Conservation (phyloP, 2,797 vertebrate species). For the Lepus townsendii region DNA sequence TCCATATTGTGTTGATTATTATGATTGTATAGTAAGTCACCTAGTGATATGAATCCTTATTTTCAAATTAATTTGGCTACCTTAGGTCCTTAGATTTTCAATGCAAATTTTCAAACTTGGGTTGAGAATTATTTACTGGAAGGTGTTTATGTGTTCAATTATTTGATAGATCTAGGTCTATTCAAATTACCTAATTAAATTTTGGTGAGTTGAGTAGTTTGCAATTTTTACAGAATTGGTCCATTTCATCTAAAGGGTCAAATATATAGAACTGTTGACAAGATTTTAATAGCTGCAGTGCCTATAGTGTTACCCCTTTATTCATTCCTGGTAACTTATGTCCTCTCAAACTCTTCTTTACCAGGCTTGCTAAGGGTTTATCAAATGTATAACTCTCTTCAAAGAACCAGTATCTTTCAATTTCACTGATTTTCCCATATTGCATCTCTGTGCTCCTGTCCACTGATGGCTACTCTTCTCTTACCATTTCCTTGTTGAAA, state of each 20-base stretch:
- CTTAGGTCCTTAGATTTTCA: not conserved
- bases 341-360: not conserved
- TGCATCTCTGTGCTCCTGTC: constrained; percentile 2
- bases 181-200: not conserved
- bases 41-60: not conserved
- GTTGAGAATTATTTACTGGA: not conserved
- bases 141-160: not conserved
- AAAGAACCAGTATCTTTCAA: not conserved
- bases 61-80: constrained; percentile 36
- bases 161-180: not conserved
- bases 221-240: not conserved
- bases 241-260: not conserved
- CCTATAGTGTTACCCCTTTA: too few relatives aligned
- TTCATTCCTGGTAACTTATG: not conserved
- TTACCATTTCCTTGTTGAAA: constrained; percentile 31
- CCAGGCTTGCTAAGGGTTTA: not conserved
- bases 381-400: not conserved
- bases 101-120: not conserved
- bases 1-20: not conserved
- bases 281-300: not conserved
- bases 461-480: not conserved
- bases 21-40: not conserved
- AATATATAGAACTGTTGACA: not conserved
- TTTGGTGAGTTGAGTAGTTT: not conserved
- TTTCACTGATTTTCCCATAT: not conserved